Conservation (phyloP, 2,113 vertebrate species). For the Gallinago jamesoni region DNA sequence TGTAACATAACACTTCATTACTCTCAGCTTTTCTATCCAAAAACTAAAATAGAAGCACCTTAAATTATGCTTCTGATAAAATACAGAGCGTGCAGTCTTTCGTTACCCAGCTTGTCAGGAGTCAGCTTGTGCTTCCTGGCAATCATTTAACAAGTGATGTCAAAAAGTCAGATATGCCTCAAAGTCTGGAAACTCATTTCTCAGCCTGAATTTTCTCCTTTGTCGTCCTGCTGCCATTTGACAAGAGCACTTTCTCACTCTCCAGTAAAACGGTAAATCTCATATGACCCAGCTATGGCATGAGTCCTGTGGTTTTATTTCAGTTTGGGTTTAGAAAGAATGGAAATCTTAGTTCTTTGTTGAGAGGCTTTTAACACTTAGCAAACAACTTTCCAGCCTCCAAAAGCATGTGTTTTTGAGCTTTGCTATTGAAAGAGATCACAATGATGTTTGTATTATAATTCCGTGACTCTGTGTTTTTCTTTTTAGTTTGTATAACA, state of each 20-base stretch:
- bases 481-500: neutral
- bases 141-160: neutral
- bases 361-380: constrained; percentile 2
- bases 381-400: neutral
- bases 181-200: neutral
- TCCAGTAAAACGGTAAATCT: neutral
- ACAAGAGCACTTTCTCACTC: neutral
- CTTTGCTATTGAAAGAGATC: neutral
- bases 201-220: neutral
- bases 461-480: neutral
- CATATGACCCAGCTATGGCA: neutral
- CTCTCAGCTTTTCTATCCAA: neutral
- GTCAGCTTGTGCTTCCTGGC: neutral
- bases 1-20: neutral
- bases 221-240: neutral
- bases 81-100: neutral
- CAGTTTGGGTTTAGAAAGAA: neutral
- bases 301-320: neutral
- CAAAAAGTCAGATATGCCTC: neutral
- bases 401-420: neutral
- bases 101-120: neutral
- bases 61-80: constrained; percentile 3
- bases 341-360: neutral
- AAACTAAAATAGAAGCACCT: constrained; percentile 23
- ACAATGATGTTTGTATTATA: neutral